phyloP scores from a whole-genome alignment of 2,113 vertebrate genomes.

The Gymnocephalus cernua region DNA sequence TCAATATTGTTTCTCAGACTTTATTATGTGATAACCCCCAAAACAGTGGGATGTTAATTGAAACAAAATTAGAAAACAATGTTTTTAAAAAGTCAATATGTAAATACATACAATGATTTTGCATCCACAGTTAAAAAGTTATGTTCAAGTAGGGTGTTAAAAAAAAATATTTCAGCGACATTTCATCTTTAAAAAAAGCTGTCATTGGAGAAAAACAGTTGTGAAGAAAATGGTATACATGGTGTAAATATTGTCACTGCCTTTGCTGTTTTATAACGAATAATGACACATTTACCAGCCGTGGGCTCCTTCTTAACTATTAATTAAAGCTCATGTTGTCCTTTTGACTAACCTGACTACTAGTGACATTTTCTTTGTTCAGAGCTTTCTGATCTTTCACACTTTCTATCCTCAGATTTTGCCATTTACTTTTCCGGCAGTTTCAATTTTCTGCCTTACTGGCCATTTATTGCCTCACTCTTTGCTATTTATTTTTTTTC shows the following conservation, averaged over 20 bases:
- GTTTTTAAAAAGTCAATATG: not conserved
- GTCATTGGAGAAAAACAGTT: not conserved
- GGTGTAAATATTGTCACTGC: not conserved
- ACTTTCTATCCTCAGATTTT: not conserved
- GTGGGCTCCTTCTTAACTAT: not conserved
- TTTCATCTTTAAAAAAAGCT: not conserved
- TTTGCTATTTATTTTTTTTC: not conserved
- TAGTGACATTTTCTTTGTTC: not conserved
- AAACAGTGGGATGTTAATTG: conserved; percentile 30
- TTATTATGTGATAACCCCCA: conserved; percentile 40
- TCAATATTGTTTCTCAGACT: conserved; percentile 14
- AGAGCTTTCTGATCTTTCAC: not conserved
- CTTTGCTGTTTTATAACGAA: not conserved
- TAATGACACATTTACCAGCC: not conserved
- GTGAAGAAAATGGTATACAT: not conserved
- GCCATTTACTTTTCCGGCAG: not conserved
- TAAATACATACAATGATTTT: conserved; percentile 45
- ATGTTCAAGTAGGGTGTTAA: conserved; percentile 49
- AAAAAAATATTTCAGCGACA: conserved; percentile 5
- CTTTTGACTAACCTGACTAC: not conserved
- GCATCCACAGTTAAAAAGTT: conserved; percentile 44
- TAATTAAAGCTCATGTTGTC: not conserved
- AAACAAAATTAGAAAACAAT: conserved; percentile 37
- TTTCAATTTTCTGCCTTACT: not conserved
- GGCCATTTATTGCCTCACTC: not conserved